Evolutionary conservation across 2,113 vertebrate genomes (phyloP).

Genomic region (Loxodonta africana): DNA sequence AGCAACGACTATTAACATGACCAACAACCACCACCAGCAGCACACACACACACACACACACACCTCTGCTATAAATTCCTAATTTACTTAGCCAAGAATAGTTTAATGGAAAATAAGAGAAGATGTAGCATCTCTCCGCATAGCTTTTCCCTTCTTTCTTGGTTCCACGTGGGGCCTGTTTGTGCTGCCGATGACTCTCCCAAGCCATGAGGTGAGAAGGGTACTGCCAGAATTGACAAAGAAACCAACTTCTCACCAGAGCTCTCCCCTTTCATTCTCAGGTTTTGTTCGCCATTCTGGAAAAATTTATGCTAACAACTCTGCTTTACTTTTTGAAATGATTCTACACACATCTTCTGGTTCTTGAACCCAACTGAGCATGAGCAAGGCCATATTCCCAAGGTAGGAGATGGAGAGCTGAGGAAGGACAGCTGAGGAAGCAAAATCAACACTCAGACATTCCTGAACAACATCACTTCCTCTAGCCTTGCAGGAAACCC

Average conservation of each 20-base stretch:
- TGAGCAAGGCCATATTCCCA: neutral
- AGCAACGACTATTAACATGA: neutral
- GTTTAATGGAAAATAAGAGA: neutral
- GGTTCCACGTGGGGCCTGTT: neutral
- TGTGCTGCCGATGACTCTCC: neutral
- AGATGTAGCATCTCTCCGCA: neutral
- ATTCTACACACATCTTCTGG: neutral
- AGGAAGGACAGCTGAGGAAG: accelerated
- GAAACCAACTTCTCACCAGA: neutral
- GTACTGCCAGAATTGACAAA: neutral
- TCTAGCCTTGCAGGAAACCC: neutral
- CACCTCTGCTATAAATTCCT: neutral
- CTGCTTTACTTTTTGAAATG: neutral
- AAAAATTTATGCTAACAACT: neutral
- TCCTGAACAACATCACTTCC: neutral
- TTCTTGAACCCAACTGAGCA: neutral
- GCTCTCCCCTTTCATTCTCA: neutral
- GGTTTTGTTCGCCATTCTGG: neutral
- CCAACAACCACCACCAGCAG: neutral
- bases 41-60: neutral
- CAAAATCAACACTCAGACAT: neutral
- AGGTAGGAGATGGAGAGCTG: neutral
- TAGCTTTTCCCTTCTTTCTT: neutral
- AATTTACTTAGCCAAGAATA: neutral
- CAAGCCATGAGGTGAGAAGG: too few relatives aligned